phyloP scores from a whole-genome alignment of 23 tunicate genomes.

The Trididemnum clinides region DNA sequence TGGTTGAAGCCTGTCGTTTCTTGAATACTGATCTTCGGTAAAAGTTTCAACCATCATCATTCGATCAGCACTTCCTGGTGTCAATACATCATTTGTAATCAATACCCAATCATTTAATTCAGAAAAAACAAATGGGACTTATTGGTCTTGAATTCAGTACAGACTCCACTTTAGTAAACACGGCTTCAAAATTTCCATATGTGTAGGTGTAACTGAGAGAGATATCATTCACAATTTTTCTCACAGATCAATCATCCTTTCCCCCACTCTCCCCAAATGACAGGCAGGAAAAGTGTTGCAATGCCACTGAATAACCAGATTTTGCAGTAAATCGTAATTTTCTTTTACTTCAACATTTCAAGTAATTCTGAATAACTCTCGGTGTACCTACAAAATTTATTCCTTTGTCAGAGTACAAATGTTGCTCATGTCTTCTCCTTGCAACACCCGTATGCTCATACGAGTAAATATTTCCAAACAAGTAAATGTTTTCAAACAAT shows the following conservation, averaged over 20 bases:
- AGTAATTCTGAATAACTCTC: background rate
- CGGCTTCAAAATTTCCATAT: background rate
- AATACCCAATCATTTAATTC: background rate
- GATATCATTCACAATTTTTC: background rate
- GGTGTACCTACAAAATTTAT: background rate
- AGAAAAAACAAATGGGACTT: background rate
- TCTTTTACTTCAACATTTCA: background rate
- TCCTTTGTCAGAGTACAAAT: conserved; percentile 1
- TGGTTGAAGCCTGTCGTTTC: background rate
- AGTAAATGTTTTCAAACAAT: background rate
- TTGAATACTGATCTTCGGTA: background rate
- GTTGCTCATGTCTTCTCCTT: background rate
- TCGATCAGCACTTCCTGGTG: background rate
- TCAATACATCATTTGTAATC: background rate
- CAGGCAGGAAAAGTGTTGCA: background rate
- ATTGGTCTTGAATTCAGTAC: background rate
- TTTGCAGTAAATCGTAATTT: background rate
- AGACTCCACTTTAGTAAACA: background rate
- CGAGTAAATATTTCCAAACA: background rate
- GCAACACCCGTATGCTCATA: background rate
- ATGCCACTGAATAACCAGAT: background rate
- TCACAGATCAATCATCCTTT: background rate
- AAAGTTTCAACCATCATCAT: background rate
- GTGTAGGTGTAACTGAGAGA: background rate
- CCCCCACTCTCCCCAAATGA: background rate